Base-by-base conservation (phyloP, 1,140 invertebrate genomes). In the Semibalanus balanoides region DNA sequence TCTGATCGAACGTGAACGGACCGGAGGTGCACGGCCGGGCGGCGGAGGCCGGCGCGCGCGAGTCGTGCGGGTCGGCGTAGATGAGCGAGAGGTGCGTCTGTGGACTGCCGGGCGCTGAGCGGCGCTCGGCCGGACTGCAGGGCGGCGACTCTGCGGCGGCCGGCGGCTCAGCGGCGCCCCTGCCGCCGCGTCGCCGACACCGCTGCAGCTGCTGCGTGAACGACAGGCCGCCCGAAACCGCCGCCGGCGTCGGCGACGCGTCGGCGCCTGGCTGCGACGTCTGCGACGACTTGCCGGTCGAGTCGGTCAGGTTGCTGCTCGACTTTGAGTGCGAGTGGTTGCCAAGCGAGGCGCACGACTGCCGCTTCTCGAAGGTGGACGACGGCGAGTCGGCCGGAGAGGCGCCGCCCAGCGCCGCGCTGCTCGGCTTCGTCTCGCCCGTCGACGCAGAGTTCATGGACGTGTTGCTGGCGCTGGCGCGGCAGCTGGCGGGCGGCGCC, bases 21-120 rank as follows among this genome's bases (percentile, higher is more conserved):
- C 78, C 79, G 28, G 81, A 80, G 28, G 80, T 76, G 74, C 64
- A 31, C 28, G 43, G 40, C 51, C 72, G 69, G 29, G 77, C 51
- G 76, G 74, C 74, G 74, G 64, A 28, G 76, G 79, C 75, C 77
- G 72, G 75, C 51, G 77, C 79, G 73, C 78, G 80, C 92, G 91
- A 83, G 90, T 91, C 78, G 90, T 86, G n/a, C 93, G 93, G 74
- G 91, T 93, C 76, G 91, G 88, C 0, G 92, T 91, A 25, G 92
- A 92, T 74, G 91, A 92, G 1, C 92, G 91, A 81, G 94, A 94
- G 35, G 93, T 88, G 0, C 93, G 93, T 79, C 79, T 90, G 89
- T 0, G 90, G 90, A 80, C 92, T 91, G 80, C 89, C 90, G 77
- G 91, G 88, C 31, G 92, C 85, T 19, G 90, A 84, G 76, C 79